Conservation (phyloP, 2,797 vertebrate genomes). For the Myotis vivesi region DNA sequence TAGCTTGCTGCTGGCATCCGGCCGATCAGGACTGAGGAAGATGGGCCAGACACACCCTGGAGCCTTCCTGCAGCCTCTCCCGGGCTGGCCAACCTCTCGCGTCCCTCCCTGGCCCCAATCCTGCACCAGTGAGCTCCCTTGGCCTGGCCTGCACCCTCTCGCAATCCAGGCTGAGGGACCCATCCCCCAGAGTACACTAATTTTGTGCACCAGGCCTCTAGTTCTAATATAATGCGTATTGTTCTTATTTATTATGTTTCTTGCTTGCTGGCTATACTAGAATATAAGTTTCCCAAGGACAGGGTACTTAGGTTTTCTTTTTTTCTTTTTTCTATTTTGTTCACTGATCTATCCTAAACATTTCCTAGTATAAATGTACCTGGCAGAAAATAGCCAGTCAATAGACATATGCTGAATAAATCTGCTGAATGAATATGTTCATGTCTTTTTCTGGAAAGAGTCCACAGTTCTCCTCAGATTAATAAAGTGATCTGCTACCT, state of each 20-base stretch:
- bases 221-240: not conserved
- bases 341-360: not conserved
- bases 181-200: no score
- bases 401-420: not conserved
- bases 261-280: not conserved
- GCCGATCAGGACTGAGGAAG: no score
- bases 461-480: not conserved
- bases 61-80: no score
- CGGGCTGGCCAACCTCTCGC: no score
- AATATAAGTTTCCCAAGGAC: not conserved
- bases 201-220: no score
- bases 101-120: no score
- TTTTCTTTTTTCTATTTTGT: not conserved
- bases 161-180: no score
- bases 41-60: no score
- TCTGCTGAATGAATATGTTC: not conserved
- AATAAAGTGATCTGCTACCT: constrained; percentile 7
- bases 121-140: no score
- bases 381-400: not conserved
- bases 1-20: no score
- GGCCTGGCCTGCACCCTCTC: no score
- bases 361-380: not conserved
- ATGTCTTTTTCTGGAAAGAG: constrained; percentile 35
- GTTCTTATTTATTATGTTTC: not conserved
- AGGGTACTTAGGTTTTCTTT: not conserved